These are phyloP conservation scores for Clostera curtula DNA, from an alignment of 2,888 invertebrate genomes.

Conservation along the genomic window DNA sequence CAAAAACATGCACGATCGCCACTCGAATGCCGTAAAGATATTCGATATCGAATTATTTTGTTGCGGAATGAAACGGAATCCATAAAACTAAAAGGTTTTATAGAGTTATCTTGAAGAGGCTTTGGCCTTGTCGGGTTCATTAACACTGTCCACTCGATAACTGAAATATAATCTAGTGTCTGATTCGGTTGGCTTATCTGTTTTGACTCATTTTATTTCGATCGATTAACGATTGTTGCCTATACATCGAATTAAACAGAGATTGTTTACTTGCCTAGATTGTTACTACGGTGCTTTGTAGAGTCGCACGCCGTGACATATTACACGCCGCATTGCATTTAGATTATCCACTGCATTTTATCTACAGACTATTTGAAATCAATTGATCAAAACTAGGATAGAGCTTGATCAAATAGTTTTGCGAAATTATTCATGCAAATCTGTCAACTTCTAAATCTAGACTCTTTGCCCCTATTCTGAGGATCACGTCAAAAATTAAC, in stretches of 20 bases:
- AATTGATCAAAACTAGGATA: too few relatives aligned
- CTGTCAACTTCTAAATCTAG: too few relatives aligned
- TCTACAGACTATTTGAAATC: too few relatives aligned
- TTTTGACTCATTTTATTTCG: constrained; percentile 19
- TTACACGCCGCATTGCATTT: too few relatives aligned
- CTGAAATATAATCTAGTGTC: constrained; percentile 57
- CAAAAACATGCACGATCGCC: constrained; percentile 40
- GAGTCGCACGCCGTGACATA: too few relatives aligned
- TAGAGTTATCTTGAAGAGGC: constrained; percentile 58
- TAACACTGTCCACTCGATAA: constrained; percentile 56
- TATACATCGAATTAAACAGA: background rate
- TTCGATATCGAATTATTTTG: constrained; percentile 59
- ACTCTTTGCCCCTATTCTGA: too few relatives aligned
- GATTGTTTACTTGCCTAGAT: too few relatives aligned
- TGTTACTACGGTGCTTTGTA: too few relatives aligned
- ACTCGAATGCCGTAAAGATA: constrained; percentile 58
- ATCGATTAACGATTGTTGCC: constrained; percentile 13
- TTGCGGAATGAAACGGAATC: constrained; percentile 59
- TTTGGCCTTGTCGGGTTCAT: constrained; percentile 67
- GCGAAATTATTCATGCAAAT: too few relatives aligned
- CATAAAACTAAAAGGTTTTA: constrained; percentile 69
- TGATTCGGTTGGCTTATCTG: constrained; percentile 48
- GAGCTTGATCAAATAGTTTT: too few relatives aligned
- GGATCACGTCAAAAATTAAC: too few relatives aligned
- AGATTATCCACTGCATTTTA: too few relatives aligned